A percentile compares a stretch with the other conserved stretches of the same genome.
These are phyloP conservation scores for Tetranychus urticae DNA, from an alignment of 1,140 invertebrate species.

Conservation along the genomic window DNA sequence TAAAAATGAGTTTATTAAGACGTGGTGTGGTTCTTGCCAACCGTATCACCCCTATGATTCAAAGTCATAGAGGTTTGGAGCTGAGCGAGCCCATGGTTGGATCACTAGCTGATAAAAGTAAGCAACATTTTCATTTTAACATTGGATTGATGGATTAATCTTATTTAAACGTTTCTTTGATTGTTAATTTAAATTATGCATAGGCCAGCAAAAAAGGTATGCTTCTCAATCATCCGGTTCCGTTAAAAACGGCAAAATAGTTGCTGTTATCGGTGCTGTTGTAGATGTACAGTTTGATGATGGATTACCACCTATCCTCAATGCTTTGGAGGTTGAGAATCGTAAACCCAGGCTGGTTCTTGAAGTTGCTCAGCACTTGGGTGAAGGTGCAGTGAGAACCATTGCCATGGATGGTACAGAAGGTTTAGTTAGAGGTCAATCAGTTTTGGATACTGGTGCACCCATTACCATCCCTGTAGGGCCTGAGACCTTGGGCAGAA, in stretches of 20 bases:
- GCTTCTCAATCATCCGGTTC: background rate
- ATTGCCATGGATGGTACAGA: conserved; percentile 99
- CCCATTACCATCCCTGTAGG: conserved; percentile 94
- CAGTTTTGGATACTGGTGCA: conserved; percentile 66
- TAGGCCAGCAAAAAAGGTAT: background rate
- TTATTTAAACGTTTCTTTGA: background rate
- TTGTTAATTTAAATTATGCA: background rate
- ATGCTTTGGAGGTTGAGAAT: conserved; percentile 78
- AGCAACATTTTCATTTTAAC: too few species aligned
- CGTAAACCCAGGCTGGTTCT: conserved; percentile 46
- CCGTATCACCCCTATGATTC: too few species aligned
- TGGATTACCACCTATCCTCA: conserved; percentile 80
- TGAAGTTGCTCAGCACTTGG: conserved; percentile 68
- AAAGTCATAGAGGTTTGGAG: too few species aligned
- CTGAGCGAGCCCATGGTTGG: too few species aligned
- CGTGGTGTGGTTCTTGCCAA: too few species aligned
- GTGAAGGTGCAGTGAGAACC: conserved; percentile 78
- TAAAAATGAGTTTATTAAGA: too few species aligned
- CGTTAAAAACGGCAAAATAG: conserved; percentile 34
- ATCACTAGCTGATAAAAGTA: too few species aligned
- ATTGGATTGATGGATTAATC: too few species aligned
- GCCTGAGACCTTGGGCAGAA: conserved; percentile 77
- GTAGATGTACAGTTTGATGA: conserved; percentile 98
- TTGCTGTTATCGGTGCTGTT: conserved; percentile 97
- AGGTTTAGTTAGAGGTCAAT: conserved; percentile 75